Evolutionary conservation across 2,797 vertebrate species (phyloP), one percentile per base, ranked within the genome.

Genomic region (Prionace glauca): DNA sequence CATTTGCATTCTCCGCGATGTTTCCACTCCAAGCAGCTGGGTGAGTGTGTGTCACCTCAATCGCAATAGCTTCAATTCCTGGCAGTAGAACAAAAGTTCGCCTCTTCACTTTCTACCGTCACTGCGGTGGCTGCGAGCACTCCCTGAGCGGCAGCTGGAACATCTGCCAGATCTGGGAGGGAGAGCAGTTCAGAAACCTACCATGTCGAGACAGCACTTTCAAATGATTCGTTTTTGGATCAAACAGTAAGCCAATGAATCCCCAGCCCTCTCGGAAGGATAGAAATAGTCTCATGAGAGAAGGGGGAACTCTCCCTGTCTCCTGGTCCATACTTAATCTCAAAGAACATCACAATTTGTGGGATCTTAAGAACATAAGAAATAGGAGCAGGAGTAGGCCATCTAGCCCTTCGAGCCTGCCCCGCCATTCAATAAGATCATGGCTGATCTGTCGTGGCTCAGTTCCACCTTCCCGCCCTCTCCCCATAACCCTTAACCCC

Each of bases 1-100:
- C 87, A 90, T 90, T 90, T 90, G 60, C 18, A 12, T 62, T 62
- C 14, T 62, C 87, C 11, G 29, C 60, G 7, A 62, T 65, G 29
- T 90, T 90, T 90, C 87, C 87, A 60, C 29, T n/a, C 29, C 29
- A 90, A 90, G 56, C 87, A 90, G n/a, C 87, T 90, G 87, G 87
- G 87, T 2, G 12, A n/a, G 32, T 14, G 87, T 29, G 87, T 90
- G 87, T 62, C 87, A 90, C 87, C 56, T 90, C 87, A 62, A 56
- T 90, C 32, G 24, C 56, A 84, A 84, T 41, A 45, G 79, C 36
- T 84, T 41, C 79, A 41, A 41, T 41, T 84, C 36, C 36, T 20
- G 36, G 81, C 36, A 45, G 22, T 84, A 22, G 41, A 84, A 84
- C 18, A 81, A 79, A 81, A 88, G 24, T 9, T 90, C 29, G n/a